Percentiles rank a stretch among this genome's conserved stretches.
These are phyloP conservation scores for Margarornis squamiger DNA, from an alignment of 2,797 vertebrate species.

Conservation along the genomic window DNA sequence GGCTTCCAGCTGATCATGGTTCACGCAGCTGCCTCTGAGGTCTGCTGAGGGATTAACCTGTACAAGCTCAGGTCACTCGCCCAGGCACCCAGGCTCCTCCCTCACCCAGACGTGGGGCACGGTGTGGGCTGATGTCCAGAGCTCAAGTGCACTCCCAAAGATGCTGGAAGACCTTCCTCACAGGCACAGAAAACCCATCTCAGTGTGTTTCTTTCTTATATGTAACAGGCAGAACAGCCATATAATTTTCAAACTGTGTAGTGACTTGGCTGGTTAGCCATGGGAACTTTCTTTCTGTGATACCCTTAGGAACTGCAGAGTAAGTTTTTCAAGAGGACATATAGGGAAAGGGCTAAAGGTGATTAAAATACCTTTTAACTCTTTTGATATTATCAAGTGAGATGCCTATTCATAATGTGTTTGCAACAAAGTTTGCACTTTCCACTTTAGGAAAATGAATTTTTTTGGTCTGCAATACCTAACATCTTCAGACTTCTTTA, in stretches of 20 bases:
- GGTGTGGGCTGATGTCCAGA: background rate
- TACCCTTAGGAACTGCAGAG: background rate
- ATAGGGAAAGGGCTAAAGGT: background rate
- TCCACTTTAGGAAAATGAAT: background rate
- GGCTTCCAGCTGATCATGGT: conserved; percentile 27
- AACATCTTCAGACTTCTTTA: background rate
- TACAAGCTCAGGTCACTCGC: background rate
- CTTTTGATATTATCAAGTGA: background rate
- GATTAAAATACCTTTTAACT: background rate
- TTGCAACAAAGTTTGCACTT: conserved; percentile 1
- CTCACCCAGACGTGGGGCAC: background rate
- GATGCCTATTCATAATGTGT: background rate
- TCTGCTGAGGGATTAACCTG: background rate
- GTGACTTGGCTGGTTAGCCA: background rate
- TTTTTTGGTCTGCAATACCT: background rate
- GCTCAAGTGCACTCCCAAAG: background rate
- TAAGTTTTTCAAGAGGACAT: background rate
- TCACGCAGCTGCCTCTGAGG: background rate
- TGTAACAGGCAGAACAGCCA: background rate
- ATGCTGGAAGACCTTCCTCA: background rate
- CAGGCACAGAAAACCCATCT: background rate
- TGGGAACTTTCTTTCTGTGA: background rate
- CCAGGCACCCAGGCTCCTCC: background rate
- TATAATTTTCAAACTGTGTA: background rate
- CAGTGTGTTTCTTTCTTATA: background rate